phyloP scores from a whole-genome alignment of 2,113 vertebrate genomes.

The Puntigrus tetrazona region DNA sequence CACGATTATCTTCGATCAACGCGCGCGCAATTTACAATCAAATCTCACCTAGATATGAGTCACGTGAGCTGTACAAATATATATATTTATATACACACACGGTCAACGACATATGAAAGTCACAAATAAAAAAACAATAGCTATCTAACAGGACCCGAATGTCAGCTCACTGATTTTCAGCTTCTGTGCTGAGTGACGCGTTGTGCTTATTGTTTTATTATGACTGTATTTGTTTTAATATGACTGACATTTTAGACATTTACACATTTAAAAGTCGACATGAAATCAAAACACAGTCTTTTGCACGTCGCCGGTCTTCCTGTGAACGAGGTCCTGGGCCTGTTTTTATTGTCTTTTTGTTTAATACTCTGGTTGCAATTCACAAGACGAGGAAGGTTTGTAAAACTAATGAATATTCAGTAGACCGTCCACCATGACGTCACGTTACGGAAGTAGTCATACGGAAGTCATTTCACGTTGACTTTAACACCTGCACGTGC shows the following conservation, averaged over 20 bases:
- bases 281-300: not conserved
- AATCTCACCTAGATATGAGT: not conserved
- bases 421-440: not conserved
- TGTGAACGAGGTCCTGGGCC: not conserved
- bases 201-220: slow-evolving; percentile 25
- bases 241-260: not conserved
- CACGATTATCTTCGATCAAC: not conserved
- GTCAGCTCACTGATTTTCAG: not conserved
- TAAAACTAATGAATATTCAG: not conserved
- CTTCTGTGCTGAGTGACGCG: not conserved
- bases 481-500: not conserved
- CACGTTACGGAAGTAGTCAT: not conserved
- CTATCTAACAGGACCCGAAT: not conserved
- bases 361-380: not conserved
- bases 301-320: not conserved
- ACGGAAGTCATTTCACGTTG: not conserved
- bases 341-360: no score
- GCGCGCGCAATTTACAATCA: not conserved
- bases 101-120: not conserved
- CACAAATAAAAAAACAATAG: not conserved
- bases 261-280: not conserved
- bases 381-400: not conserved
- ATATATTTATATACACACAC: slow-evolving; percentile 3
- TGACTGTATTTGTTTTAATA: not conserved
- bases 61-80: slow-evolving; percentile 16